phyloP scores from a whole-genome alignment of 2,888 invertebrate genomes.

The Coenonympha glycerion region DNA sequence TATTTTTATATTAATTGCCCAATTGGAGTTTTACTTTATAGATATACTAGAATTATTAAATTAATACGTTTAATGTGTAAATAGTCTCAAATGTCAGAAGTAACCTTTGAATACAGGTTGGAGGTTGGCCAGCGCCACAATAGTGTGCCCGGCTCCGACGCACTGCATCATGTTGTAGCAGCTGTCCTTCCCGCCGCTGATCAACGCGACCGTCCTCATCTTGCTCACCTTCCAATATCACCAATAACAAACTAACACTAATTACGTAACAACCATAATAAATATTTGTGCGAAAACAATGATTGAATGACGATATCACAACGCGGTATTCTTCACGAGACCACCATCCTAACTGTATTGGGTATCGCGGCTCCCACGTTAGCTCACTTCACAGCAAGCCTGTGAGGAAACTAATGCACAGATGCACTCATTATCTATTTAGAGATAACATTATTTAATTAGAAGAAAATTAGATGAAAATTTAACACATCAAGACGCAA shows the following conservation, averaged over 20 bases:
- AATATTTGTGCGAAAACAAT: constrained; percentile 53
- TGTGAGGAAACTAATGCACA: constrained; percentile 18
- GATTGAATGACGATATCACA: constrained; percentile 52
- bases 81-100: constrained; percentile 29
- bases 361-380: constrained; percentile 2
- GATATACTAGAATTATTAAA: too few species aligned
- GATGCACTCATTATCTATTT: constrained; percentile 36
- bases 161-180: constrained; percentile 99
- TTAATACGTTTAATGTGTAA: constrained; percentile 12
- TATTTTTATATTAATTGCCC: too few species aligned
- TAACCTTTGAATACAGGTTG: constrained; percentile 88
- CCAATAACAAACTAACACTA: constrained; percentile 45
- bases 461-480: constrained; percentile 45
- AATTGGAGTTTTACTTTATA: too few species aligned
- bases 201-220: constrained; percentile 91
- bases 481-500: constrained; percentile 25
- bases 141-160: constrained; percentile 93
- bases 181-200: constrained; percentile 99
- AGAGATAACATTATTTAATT: constrained; percentile 60
- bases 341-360: constrained; percentile 38
- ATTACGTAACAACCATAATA: constrained; percentile 67
- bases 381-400: constrained; percentile 20
- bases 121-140: constrained; percentile 97
- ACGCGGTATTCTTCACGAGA: constrained; percentile 46
- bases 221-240: constrained; percentile 51